phyloP scores from a whole-genome alignment of 2,797 vertebrate genomes.

The Otus scops region DNA sequence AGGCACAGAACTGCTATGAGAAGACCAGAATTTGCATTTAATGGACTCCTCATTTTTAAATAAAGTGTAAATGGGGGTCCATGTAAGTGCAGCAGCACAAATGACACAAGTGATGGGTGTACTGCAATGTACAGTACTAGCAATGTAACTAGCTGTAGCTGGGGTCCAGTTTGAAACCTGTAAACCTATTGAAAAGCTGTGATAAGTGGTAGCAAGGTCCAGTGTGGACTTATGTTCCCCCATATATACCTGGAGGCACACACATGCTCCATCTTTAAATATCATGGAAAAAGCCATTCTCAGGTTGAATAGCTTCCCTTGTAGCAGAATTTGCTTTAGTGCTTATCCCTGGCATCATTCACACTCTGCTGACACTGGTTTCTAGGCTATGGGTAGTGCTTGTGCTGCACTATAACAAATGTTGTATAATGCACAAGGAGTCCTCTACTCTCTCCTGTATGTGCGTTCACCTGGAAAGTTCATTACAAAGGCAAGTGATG shows the following conservation, averaged over 20 bases:
- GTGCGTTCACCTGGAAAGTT: slow-evolving; percentile 41
- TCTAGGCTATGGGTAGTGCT: background rate
- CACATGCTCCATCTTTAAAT: background rate
- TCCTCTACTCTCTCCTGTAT: background rate
- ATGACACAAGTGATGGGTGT: background rate
- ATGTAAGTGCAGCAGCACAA: background rate
- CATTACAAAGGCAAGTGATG: slow-evolving; percentile 8
- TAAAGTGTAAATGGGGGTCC: background rate
- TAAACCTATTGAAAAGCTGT: background rate
- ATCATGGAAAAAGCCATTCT: background rate
- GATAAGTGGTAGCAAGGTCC: background rate
- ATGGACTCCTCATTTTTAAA: background rate
- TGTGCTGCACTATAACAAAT: background rate
- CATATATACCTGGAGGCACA: background rate
- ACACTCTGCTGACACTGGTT: background rate
- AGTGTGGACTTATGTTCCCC: background rate
- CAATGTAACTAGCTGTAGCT: background rate
- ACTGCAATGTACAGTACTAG: background rate
- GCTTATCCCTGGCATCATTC: slow-evolving; percentile 5
- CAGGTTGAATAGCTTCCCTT: background rate
- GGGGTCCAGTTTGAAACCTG: background rate
- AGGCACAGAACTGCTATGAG: background rate
- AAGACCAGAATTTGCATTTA: background rate
- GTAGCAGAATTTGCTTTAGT: slow-evolving; percentile 19
- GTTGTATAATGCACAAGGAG: background rate